These are phyloP conservation scores for Plecotus auritus DNA, from an alignment of 2,113 vertebrate species.

Conservation along the genomic window DNA sequence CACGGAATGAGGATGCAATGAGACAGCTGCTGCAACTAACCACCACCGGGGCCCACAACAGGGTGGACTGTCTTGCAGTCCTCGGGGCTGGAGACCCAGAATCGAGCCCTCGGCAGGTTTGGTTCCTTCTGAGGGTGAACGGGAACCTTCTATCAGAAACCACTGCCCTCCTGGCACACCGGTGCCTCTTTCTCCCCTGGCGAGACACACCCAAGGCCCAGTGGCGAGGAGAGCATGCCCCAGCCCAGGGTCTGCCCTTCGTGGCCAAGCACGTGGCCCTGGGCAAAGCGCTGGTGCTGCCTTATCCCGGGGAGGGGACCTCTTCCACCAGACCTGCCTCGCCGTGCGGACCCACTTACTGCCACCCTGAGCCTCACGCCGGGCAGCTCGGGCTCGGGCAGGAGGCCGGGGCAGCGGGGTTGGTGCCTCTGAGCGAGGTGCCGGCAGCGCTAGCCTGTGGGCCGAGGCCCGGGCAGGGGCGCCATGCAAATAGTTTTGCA, in stretches of 20 bases:
- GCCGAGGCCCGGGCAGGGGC: too few relatives aligned
- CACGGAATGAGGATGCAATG: fast-evolving
- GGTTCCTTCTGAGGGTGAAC: background rate
- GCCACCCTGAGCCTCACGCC: background rate
- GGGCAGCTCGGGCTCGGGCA: background rate
- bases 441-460: too few relatives aligned
- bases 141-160: background rate
- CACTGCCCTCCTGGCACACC: background rate
- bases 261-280: fast-evolving
- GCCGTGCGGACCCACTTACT: fast-evolving
- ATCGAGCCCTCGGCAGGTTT: fast-evolving
- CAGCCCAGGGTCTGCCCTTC: background rate
- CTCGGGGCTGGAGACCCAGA: too few relatives aligned
- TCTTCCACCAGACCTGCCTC: fast-evolving
- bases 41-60: too few relatives aligned
- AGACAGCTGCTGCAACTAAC: too few relatives aligned
- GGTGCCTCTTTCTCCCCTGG: background rate
- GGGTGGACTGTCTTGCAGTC: fast-evolving
- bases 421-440: fast-evolving
- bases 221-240: fast-evolving
- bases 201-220: background rate
- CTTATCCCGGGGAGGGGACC: fast-evolving
- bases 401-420: fast-evolving
- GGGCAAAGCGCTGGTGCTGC: fast-evolving
- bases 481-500: slow-evolving; percentile 62